Evolutionary conservation across 2,888 invertebrate genomes (phyloP), one percentile per base, ranked within the genome.

Genomic region (Conistra vaccinii): DNA sequence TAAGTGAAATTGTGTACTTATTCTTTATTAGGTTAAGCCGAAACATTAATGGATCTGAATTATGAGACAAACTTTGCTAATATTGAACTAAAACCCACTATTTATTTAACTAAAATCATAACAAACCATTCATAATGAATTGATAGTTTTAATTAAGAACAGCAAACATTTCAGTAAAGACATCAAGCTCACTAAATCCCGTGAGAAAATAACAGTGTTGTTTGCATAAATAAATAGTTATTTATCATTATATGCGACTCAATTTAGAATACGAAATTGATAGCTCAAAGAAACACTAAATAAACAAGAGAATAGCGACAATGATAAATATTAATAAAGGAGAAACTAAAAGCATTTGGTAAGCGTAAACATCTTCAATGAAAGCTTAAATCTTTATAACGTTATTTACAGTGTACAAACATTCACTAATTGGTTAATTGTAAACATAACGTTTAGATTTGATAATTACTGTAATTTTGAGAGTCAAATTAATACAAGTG

Each of bases 401-500:
- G 76, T 73, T 85, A 85, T 87, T 85, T 78, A 83, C 71, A 65
- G 53, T 65, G 69, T 78, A 85, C 84, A 89, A 89, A 88, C 85
- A 89, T 65, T 75, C 74, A 66, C 83, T 91, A 92, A 92, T 92
- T 92, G 90, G 85, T 84, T 88, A 84, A 89, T 81, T 82, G 85
- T 89, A 88, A 90, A 89, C 83, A 89, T 75, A 51, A 42, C n/a
- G 51, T 66, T 62, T 20, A 51, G 2, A 73, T 57, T 62, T 42
- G 5, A 57, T 58, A 57, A 65, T 69, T 65, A 73, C 51, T 62
- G 61, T 58, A 14, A 23, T 57, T 68, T 26, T 26, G 35, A 39
- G 7, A 45, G 9, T 51, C 23, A 58, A 71, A 62, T 23, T 53
- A 48, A 29, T 35, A 45, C 17, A n/a, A 65, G 48, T 32, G 23